Conservation (phyloP, 2,888 invertebrate species). For the Limnephilus auricula region DNA sequence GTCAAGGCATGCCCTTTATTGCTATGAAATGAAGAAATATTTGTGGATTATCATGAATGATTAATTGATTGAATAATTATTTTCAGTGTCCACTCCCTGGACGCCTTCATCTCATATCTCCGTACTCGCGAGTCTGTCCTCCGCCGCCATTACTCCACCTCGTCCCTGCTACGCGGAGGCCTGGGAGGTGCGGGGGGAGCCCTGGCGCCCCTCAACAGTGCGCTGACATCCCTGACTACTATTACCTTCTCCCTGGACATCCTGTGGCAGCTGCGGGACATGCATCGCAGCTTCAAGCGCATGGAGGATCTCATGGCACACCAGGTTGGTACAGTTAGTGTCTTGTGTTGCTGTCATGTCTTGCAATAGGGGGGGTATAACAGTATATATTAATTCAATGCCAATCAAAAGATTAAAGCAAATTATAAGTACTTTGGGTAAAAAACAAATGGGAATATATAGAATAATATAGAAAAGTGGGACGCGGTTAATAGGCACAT, state of each 20-base stretch:
- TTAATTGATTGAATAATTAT: slow-evolving; percentile 21
- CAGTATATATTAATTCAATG: too few species aligned
- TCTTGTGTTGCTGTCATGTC: neutral
- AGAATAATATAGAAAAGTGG: too few species aligned
- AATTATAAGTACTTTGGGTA: too few species aligned
- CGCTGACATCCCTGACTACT: slow-evolving; percentile 87
- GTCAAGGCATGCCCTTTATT: too few species aligned
- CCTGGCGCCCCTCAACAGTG: slow-evolving; percentile 86
- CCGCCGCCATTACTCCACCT: slow-evolving; percentile 87
- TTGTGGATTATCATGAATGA: too few species aligned
- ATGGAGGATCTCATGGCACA: slow-evolving; percentile 73
- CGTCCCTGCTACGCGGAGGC: slow-evolving; percentile 85
- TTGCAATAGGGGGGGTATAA: neutral
- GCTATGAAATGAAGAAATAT: too few species aligned
- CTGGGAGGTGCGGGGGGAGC: slow-evolving; percentile 80
- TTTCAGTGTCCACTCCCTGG: slow-evolving; percentile 88
- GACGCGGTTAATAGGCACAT: too few species aligned
- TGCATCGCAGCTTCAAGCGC: slow-evolving; percentile 86
- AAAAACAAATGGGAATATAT: too few species aligned
- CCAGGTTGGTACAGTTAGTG: slow-evolving; percentile 50
- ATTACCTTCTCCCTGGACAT: slow-evolving; percentile 90
- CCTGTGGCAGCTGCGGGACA: slow-evolving; percentile 86
- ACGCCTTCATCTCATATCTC: slow-evolving; percentile 93
- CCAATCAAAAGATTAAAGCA: too few species aligned
- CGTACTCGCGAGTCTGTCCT: slow-evolving; percentile 90